Base-by-base conservation (phyloP, 2,797 vertebrate species). In the Phrynocephalus vlangalii region DNA sequence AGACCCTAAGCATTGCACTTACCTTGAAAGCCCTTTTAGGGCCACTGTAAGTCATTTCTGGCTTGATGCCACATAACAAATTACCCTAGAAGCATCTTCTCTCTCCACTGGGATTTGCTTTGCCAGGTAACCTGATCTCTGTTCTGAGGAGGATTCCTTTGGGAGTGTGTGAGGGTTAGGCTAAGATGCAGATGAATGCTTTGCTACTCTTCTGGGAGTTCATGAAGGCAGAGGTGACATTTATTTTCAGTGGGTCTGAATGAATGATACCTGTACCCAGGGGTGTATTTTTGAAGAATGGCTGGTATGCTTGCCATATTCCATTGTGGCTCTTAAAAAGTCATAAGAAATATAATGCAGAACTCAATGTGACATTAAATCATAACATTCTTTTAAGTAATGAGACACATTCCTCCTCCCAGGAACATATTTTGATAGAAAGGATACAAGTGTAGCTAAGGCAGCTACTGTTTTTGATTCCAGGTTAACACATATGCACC, bases 381-480 rank as follows among this genome's bases (percentile, higher is more conserved):
- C 70, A 33, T 28, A 73, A 79, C n/a, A 75, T 15, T 84, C 38
- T 16, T 84, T 84, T 16, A 67, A n/a, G 15, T 66, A 48, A 56
- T 80, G 22, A 52, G n/a, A 68, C 16, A 20, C 20, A 6, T 2
- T 4, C 18, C 24, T 33, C 56, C 84, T 73, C 22, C 8, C 22
- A 79, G 66, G 22, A 66, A 84, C 75, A 81, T 81, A 56, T 88
- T 88, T 80, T 81, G 68, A 75, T 75, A 33, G 79, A 66, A 70
- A 82, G 13, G 33, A 60, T 63, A 30, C 11, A 56, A 5, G 24
- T 33, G 56, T 85, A n/a, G 33, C 6, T 73, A 30, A 22, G 15
- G 5, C 20, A 48, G 63, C 72, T 87, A 11, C 6, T 66, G 3
- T 79, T 60, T 75, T 60, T 50, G 3, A 50, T 78, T 13, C n/a